Base-by-base conservation (phyloP, 2,888 invertebrate genomes). In the Trichopria drosophilae region DNA sequence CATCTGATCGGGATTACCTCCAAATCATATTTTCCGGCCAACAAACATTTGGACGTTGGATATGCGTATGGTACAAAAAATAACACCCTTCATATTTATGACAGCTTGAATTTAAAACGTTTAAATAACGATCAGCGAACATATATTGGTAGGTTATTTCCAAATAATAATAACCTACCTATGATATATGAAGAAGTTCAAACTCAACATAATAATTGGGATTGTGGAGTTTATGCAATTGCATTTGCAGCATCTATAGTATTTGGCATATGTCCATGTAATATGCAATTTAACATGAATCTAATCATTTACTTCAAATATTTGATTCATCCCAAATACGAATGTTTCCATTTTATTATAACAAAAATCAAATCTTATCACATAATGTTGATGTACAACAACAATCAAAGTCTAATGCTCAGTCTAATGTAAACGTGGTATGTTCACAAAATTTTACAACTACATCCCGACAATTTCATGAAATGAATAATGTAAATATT, bases 101-200 rank as follows among this genome's bases (percentile, higher is more conserved):
- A 42, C 22, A 42, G 31, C 32, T 6, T n/a, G 12, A 42, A 31
- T 10, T 6, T 1, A 0, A 19, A 20, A 13, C 22, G 3, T n/a
- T 7, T 43, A 20, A 43, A 19, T 13, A 16, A 36, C n/a, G 36
- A 36, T 36, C 19, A 36, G 6, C 19, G 10, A 7, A 19, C 22
- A 16, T 36, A 20, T 36, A 18, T 36, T 7, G 22, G 22, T 36
- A 36, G 10, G 22, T 7, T 36, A 18, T 36, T 36, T 16, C 36
- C 36, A 7, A 36, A 36, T 19, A 16, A 16, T n/a, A 15, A 2
- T 13, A 36, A 36, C 23, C 15, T 36, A n/a, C 10, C 15, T 10
- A 23, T 43, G 7, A 16, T 35, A 10, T 44, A 26, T 36, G 44
- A 44, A 26, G 19, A 24, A 23, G 44, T 44, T n/a, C 44, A 44